Percentiles rank a stretch among this genome's conserved stretches.
Conservation (phyloP, 2,888 invertebrate genomes). For the Gryllus longicercus region DNA sequence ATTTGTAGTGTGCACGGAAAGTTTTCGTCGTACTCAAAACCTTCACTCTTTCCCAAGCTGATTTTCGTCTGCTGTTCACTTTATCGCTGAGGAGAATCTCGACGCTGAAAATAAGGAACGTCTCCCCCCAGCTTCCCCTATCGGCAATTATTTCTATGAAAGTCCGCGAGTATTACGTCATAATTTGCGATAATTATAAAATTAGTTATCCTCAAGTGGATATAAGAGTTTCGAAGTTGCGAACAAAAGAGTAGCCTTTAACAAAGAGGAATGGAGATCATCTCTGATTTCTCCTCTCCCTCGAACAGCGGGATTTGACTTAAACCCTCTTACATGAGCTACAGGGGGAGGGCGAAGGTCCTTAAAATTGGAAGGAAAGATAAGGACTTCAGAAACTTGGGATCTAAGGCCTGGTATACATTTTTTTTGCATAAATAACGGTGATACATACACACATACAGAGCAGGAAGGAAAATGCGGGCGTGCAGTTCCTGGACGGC, state of each 20-base stretch:
- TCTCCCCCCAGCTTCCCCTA: neutral
- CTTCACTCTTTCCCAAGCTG: too few species aligned
- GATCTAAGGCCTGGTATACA: neutral
- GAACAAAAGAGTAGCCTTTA: neutral
- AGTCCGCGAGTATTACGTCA: neutral
- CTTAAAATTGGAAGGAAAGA: neutral
- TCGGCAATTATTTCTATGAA: neutral
- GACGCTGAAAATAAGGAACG: neutral
- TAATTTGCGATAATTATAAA: slow-evolving; percentile 1
- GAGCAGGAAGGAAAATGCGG: too few species aligned
- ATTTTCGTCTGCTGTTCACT: too few species aligned
- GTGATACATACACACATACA: too few species aligned
- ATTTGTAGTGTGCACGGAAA: too few species aligned
- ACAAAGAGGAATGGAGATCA: neutral
- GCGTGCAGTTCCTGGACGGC: neutral
- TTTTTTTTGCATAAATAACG: too few species aligned
- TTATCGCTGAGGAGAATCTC: neutral
- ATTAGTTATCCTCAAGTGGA: neutral
- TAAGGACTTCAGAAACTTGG: neutral
- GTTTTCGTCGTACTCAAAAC: too few species aligned
- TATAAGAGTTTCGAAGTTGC: neutral
- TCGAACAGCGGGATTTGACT: slow-evolving; percentile 17
- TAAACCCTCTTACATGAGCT: neutral
- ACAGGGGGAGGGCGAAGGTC: neutral
- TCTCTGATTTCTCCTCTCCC: neutral